Evolutionary conservation across 2,797 vertebrate genomes (phyloP), one percentile per base, ranked within the genome.

Genomic region (Rhinichthys osculus): DNA sequence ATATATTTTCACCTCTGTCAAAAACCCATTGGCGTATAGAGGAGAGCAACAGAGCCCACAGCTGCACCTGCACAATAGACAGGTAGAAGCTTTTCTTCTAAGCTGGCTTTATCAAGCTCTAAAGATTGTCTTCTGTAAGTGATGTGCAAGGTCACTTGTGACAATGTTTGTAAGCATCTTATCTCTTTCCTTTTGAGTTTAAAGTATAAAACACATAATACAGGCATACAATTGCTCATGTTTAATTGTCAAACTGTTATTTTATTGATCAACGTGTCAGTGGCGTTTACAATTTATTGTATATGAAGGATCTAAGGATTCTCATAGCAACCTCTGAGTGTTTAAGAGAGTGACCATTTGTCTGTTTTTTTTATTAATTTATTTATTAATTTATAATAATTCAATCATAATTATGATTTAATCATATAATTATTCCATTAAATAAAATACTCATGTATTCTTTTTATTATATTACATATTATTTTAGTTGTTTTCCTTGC

Each of bases 1-100:
- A 79, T 85, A 78, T 78, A 78, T 78, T 85, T 85, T 85, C 35
- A 78, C 74, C 64, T 71, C 66, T 85, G 76, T 57, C 83, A 84
- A 59, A 50, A 84, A 69, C 7, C 13, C 44, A 40, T 57, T 42
- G 64, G 59, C 5, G 3, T 70, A 78, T 38, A 67, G 57, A 66
- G 72, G 44, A 67, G 5, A 42, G n/a, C 38, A 50, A 78, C 23
- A 70, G 47, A 78, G 35, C n/a, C 73, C 47, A 84, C 35, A 21
- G 62, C 47, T 14, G 72, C 72, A 76, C 59, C 44, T 57, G 33
- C 83, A 69, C 50, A 50, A 54, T 19, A 42, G 10, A 35, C 21
- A 78, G 62, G 62, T 78, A 23, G 23, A 77, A 19, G 54, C 17
- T 14, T 42, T 59, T 84, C 11, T 5, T 69, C 5, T 66, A n/a